phyloP scores from a whole-genome alignment of 2,113 vertebrate species.

The Fukomys damarensis region DNA sequence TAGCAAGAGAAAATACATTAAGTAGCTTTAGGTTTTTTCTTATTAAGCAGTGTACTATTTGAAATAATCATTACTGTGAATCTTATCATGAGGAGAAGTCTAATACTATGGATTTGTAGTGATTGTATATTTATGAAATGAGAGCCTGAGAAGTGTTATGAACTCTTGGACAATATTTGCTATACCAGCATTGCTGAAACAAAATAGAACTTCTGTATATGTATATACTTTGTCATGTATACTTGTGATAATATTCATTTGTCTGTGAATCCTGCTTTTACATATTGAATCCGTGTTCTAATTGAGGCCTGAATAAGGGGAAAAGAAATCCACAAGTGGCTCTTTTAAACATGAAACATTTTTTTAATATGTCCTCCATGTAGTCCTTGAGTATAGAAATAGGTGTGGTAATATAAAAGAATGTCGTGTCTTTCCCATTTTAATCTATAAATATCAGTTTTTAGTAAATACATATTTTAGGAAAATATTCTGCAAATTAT shows the following conservation, averaged over 20 bases:
- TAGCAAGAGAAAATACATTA: slow-evolving; percentile 7
- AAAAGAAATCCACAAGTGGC: not conserved
- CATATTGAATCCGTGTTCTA: not conserved
- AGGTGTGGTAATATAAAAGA: not conserved
- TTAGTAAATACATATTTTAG: not conserved
- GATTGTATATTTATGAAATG: slow-evolving; percentile 41
- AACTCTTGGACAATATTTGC: not conserved
- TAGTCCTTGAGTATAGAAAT: not conserved
- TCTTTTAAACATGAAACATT: not conserved
- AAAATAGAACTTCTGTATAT: not conserved
- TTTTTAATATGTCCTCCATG: not conserved
- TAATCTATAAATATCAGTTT: not conserved
- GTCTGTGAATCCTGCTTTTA: not conserved
- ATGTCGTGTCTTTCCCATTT: not conserved
- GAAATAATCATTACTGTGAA: not conserved
- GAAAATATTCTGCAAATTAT: not conserved
- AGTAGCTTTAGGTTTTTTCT: not conserved
- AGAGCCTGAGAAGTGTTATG: not conserved
- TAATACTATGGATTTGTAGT: not conserved
- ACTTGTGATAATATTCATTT: not conserved
- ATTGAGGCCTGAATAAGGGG: not conserved
- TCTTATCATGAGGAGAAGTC: not conserved
- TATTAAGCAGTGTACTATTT: not conserved
- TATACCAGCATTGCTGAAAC: accelerated
- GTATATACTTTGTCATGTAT: not conserved